A percentile compares a stretch with the other conserved stretches of the same genome.
Evolutionary conservation across 2,113 vertebrate species (phyloP).

Genomic region (Scytalopus superciliaris): DNA sequence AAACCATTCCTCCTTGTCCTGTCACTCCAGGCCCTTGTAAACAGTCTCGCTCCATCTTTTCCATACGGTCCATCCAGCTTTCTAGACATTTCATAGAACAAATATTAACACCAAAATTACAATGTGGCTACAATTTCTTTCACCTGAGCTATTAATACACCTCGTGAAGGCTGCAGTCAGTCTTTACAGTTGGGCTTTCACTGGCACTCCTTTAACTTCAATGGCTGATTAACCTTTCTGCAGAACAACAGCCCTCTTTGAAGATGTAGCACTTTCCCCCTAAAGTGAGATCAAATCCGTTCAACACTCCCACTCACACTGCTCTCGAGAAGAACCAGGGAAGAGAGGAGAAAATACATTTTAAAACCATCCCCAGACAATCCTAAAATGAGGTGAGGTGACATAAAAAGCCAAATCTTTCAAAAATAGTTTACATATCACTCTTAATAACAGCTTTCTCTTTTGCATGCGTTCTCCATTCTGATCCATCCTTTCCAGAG

Average conservation of each 20-base stretch:
- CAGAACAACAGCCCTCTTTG: background rate
- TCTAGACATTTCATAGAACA: background rate
- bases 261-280: conserved; percentile 18
- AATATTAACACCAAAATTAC: background rate
- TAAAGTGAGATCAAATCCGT: conserved; percentile 29
- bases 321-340: background rate
- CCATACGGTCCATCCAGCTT: background rate
- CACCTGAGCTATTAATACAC: background rate
- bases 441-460: background rate
- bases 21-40: background rate
- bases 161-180: background rate
- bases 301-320: conserved; percentile 33
- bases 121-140: background rate
- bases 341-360: conserved; percentile 11
- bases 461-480: background rate
- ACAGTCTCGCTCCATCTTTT: background rate
- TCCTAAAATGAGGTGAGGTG: conserved; percentile 1
- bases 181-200: background rate
- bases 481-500: background rate
- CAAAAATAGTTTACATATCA: background rate
- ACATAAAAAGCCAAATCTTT: conserved; percentile 9
- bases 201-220: background rate
- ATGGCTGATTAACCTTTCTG: conserved; percentile 21
- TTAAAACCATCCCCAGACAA: background rate
- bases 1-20: background rate